phyloP scores from a whole-genome alignment of 1,140 invertebrate genomes.

The Lasioglossum baleicum region DNA sequence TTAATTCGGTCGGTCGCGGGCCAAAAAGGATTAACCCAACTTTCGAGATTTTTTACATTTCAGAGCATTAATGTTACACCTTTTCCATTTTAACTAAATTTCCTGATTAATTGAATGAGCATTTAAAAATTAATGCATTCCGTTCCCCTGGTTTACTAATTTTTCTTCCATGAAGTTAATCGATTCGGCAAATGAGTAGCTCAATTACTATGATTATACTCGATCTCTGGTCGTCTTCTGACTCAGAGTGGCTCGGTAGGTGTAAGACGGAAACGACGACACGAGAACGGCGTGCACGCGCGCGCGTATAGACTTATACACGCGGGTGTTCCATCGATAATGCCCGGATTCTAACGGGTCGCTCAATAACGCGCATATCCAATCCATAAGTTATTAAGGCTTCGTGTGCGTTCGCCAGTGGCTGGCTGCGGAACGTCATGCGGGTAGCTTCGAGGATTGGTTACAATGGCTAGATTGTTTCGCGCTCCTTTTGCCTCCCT shows the following conservation, averaged over 20 bases:
- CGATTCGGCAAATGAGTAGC: too few relatives aligned
- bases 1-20: too few relatives aligned
- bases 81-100: too few relatives aligned
- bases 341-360: slow-evolving; percentile 74
- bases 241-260: too few relatives aligned
- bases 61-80: too few relatives aligned
- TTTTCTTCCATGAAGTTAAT: too few relatives aligned
- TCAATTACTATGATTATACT: background rate
- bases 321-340: slow-evolving; percentile 69
- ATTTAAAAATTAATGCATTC: too few relatives aligned
- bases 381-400: slow-evolving; percentile 77
- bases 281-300: background rate
- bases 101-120: too few relatives aligned
- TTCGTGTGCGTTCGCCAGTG: slow-evolving; percentile 71
- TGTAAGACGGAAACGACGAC: slow-evolving; percentile 2
- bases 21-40: too few relatives aligned
- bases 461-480: slow-evolving; percentile 71
- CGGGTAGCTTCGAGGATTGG: slow-evolving; percentile 73
- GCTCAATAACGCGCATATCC: slow-evolving; percentile 74
- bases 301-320: slow-evolving; percentile 32
- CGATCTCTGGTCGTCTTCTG: background rate
- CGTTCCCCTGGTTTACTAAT: too few relatives aligned
- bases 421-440: slow-evolving; percentile 57
- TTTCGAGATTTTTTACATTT: too few relatives aligned
- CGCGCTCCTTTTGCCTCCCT: slow-evolving; percentile 34